These are phyloP conservation scores for Probosciger aterrimus DNA, from an alignment of 2,113 vertebrate species.

Conservation along the genomic window DNA sequence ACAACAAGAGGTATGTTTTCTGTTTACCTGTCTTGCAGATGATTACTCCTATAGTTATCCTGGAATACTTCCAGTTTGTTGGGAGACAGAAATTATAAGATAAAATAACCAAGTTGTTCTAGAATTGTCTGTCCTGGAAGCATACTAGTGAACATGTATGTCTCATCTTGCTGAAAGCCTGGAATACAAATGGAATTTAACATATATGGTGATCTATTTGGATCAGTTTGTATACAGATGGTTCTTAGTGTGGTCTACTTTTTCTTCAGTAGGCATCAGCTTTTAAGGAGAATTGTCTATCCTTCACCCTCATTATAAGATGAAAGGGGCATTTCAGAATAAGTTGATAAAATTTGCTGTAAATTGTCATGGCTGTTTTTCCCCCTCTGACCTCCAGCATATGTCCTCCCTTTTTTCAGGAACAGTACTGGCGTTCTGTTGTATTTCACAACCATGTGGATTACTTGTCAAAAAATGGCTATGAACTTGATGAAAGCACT, in stretches of 20 bases:
- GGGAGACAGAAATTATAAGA: not conserved
- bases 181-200: not conserved
- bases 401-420: conserved; percentile 69
- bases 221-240: not conserved
- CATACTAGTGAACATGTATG: not conserved
- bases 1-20: not conserved
- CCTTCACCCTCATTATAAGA: not conserved
- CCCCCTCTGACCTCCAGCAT: not conserved
- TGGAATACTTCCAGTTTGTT: not conserved
- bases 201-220: not conserved
- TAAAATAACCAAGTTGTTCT: not conserved
- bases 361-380: not conserved
- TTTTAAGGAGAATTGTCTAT: not conserved
- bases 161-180: not conserved
- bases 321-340: not conserved
- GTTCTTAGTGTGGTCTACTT: not conserved
- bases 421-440: conserved; percentile 91
- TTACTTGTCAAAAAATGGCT: conserved; percentile 87
- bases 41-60: not conserved
- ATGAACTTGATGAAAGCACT: conserved; percentile 81
- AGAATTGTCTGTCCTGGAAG: not conserved
- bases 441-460: conserved; percentile 85
- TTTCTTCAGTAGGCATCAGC: not conserved
- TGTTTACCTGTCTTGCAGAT: not conserved
- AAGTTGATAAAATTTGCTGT: not conserved